Percentiles rank a stretch among this genome's conserved stretches.
Evolutionary conservation across 2,888 invertebrate genomes (phyloP).

Genomic region (Thecophora atra): DNA sequence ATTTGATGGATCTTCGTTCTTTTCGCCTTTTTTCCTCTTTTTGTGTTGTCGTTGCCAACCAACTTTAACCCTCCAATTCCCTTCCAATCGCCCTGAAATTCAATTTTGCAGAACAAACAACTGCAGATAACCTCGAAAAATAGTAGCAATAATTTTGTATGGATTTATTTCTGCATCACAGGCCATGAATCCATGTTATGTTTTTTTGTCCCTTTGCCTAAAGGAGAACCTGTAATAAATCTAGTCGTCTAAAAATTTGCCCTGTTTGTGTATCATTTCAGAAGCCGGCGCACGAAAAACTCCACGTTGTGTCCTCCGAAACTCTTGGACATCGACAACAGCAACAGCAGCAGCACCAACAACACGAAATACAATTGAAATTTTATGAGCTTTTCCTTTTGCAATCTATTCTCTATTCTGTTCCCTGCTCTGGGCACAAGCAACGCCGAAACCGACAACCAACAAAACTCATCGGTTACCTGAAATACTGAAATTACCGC

Average conservation of each 20-base stretch:
- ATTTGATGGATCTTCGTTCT: too few species aligned
- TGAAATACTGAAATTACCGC: too few species aligned
- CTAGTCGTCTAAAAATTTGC: conserved; percentile 27
- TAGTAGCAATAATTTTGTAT: conserved; percentile 10
- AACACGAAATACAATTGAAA: conserved; percentile 28
- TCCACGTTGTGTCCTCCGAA: background rate
- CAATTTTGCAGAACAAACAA: conserved; percentile 12
- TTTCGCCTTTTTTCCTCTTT: too few species aligned
- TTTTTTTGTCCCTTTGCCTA: background rate
- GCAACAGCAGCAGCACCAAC: conserved; percentile 13
- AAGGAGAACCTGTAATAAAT: conserved; percentile 28
- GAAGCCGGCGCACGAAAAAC: conserved; percentile 32
- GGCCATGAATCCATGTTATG: conserved; percentile 1
- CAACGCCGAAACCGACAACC: too few species aligned
- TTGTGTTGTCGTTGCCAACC: background rate
- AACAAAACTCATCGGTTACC: too few species aligned
- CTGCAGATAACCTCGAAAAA: background rate
- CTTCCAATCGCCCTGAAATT: background rate
- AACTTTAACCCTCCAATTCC: background rate
- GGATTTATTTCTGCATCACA: conserved; percentile 30
- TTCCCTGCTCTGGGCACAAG: too few species aligned
- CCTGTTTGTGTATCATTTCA: conserved; percentile 44
- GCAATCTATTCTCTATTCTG: too few species aligned
- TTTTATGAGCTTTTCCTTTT: conserved; percentile 12
- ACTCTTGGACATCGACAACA: conserved; percentile 23